Conservation (phyloP, 1,140 invertebrate genomes). For the Andrena cerasifolii region DNA sequence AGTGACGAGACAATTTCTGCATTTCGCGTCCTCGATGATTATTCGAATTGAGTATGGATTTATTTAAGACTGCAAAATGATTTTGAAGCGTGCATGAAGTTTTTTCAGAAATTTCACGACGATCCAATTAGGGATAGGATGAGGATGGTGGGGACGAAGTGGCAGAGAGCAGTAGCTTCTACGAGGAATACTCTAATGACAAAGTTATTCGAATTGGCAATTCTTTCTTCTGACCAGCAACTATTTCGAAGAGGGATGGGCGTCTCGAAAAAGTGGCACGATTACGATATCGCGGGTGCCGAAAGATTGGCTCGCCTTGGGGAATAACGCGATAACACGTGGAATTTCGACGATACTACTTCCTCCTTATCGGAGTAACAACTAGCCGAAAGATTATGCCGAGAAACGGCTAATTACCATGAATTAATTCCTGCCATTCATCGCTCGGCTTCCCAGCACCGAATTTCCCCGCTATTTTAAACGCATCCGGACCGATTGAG, state of each 20-base stretch:
- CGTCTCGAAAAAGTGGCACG: slow-evolving; percentile 27
- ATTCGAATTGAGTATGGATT: too few species aligned
- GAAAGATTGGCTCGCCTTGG: slow-evolving; percentile 61
- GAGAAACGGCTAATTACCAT: slow-evolving; percentile 20
- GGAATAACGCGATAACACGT: slow-evolving; percentile 68
- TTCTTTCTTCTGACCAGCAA: not conserved
- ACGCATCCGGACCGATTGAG: not conserved
- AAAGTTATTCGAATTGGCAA: not conserved
- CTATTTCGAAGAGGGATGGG: slow-evolving; percentile 22
- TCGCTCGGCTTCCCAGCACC: not conserved
- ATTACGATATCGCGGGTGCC: slow-evolving; percentile 48
- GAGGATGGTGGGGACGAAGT: too few species aligned
- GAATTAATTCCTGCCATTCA: not conserved
- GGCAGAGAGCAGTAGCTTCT: too few species aligned
- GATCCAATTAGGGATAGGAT: too few species aligned
- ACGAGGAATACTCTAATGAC: too few species aligned
- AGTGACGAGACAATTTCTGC: not conserved
- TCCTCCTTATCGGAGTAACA: slow-evolving; percentile 49
- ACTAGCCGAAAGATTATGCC: slow-evolving; percentile 36
- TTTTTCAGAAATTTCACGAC: too few species aligned
- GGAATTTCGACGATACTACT: slow-evolving; percentile 56
- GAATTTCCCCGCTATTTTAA: not conserved
- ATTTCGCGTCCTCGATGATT: not conserved
- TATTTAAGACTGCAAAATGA: too few species aligned
- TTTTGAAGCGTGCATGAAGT: too few species aligned